Evolutionary conservation across 2,113 vertebrate species (phyloP), one percentile per base, ranked within the genome.

Genomic region (Lates calcarifer): DNA sequence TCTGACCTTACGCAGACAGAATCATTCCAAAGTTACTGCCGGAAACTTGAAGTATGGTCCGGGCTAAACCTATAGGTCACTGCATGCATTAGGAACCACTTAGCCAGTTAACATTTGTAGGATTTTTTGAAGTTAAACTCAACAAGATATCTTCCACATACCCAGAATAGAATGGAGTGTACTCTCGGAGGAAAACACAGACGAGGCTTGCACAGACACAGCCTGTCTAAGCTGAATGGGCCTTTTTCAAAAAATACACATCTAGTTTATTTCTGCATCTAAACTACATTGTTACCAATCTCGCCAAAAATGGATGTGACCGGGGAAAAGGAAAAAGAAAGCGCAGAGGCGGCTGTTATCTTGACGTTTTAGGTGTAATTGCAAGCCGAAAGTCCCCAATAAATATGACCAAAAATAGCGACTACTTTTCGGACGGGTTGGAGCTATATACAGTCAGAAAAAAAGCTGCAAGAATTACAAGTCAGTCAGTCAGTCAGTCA

Each of bases 1-100:
- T 75, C 55, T 83, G 78, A 89, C 83, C 86, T 78, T 79, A 71
- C 74, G 68, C 79, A 84, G 78, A 76, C 70, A 76, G 53, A 56
- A 76, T 79, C 51, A 64, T 65, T 58, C 20, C 67, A 71, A 75
- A 85, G 75, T 85, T 87, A 62, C 67, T 18, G 51, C 53, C 68
- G 57, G 69, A 61, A 89, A 90, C 79, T 77, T 82, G 18, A 73
- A 82, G 58, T 47, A 22, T 29, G 51, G 65, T 82, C 63, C 65
- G 56, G 58, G 55, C 55, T 77, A 41, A 55, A 88, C 61, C 80
- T 74, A 67, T 53, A 74, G 67, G 77, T 87, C 78, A 82, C 72
- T 80, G 71, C 58, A 37, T 86, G 68, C 68, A 15, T 84, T 78
- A 75, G 60, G 35, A 35, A 26, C 39, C 76, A 78, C 65, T 86